Evolutionary conservation across 1,140 invertebrate species (phyloP).

Genomic region (Drosophila nebulosa): DNA sequence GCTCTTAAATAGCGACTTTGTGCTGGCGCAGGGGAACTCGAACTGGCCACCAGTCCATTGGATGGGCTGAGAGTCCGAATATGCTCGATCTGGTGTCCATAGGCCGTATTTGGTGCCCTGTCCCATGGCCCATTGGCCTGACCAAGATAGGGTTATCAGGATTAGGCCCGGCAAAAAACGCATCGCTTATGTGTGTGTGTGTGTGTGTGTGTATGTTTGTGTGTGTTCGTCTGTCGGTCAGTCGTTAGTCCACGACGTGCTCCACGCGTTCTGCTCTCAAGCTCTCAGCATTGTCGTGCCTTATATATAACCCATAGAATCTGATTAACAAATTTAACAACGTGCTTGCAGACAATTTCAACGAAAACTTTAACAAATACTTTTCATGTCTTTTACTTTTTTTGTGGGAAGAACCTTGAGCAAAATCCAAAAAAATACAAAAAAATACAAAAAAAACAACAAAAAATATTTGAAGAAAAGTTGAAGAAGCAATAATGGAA

Average conservation of each 20-base stretch:
- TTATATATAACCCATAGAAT: constrained; percentile 54
- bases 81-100: constrained; percentile 61
- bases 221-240: not conserved
- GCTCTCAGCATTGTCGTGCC: constrained; percentile 28
- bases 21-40: constrained; percentile 83
- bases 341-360: constrained; percentile 44
- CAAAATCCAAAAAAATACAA: constrained; percentile 10
- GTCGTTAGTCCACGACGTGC: constrained; percentile 11
- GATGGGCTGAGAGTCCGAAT: constrained; percentile 62
- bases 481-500: not conserved
- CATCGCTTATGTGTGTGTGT: too few species aligned
- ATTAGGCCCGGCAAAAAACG: constrained; percentile 10
- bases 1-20: constrained; percentile 82
- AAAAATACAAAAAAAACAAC: constrained; percentile 1
- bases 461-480: not conserved
- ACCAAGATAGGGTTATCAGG: constrained; percentile 5
- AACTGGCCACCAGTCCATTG: constrained; percentile 82
- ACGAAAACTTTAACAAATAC: constrained; percentile 7
- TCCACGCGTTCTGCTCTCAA: constrained; percentile 23
- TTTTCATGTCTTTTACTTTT: constrained; percentile 4
- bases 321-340: constrained; percentile 30
- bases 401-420: constrained; percentile 41
- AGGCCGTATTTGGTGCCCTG: constrained; percentile 71
- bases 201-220: constrained; percentile 32
- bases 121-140: not conserved